phyloP scores from a whole-genome alignment of 2,797 vertebrate genomes.

The Numenius phaeopus region DNA sequence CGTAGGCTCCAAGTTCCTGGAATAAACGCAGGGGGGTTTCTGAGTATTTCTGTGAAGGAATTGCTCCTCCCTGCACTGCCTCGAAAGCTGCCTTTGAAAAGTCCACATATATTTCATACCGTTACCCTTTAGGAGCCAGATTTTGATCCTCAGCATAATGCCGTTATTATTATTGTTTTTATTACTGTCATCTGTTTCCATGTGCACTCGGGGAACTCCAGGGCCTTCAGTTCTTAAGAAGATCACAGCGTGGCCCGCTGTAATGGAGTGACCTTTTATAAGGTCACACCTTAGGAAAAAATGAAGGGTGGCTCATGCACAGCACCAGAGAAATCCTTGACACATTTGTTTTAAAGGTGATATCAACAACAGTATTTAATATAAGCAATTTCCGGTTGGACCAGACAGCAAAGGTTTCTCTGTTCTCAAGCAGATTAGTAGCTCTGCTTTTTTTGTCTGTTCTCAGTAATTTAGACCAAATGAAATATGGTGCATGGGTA shows the following conservation, averaged over 20 bases:
- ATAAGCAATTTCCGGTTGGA: not conserved
- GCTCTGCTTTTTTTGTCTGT: not conserved
- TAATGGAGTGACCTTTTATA: not conserved
- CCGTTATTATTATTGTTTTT: not conserved
- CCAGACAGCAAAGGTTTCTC: not conserved
- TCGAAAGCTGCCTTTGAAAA: not conserved
- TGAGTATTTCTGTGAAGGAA: not conserved
- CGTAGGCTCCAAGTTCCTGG: not conserved
- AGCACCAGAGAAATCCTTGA: not conserved
- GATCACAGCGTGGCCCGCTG: not conserved
- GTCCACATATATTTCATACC: not conserved
- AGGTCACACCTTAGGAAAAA: not conserved
- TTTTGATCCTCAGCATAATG: not conserved
- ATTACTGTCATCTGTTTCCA: not conserved
- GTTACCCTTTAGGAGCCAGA: not conserved
- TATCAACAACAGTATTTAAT: not conserved
- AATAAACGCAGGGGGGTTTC: not conserved
- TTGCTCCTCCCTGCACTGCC: not conserved
- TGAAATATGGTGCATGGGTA: not conserved
- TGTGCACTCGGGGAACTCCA: not conserved
- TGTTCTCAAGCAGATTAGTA: not conserved
- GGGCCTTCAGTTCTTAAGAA: not conserved
- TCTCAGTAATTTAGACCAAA: not conserved
- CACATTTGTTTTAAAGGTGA: not conserved
- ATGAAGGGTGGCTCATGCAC: not conserved